Evolutionary conservation across 2,113 vertebrate species (phyloP), one percentile per base, ranked within the genome.

Genomic region (Ovis canadensis): DNA sequence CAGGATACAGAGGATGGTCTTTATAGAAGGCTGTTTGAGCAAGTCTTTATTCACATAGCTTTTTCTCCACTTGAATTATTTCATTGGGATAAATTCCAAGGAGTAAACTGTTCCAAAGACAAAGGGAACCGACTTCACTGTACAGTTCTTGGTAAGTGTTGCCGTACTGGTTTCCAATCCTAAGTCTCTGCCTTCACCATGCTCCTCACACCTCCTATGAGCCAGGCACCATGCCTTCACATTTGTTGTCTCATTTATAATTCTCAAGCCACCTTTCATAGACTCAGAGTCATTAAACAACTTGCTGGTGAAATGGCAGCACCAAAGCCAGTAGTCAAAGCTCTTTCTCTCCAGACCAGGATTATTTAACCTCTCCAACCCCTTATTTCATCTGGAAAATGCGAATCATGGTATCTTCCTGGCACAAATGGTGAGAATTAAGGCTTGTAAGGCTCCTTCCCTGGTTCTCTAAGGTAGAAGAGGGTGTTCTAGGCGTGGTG

Each of bases 1-100:
- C 40, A 31, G 17, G 33, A 84, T 33, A 86, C 40, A 97, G 31
- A 96, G 50, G 12, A 84, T 2, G 9, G 27, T 43, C 25, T 92
- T 64, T 78, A 87, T 27, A 88, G 92, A 87, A 40, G 23, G 59
- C 27, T 88, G 40, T 59, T 84, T 50, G 29, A 95, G 43, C 57
- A 97, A 57, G 50, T 82, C 40, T 96, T 71, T 82, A n/a, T 83
- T 93, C 85, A 83, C 59, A 64, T 0, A 83, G 81, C 40, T 54
- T 92, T 84, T 89, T 54, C 23, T 86, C 50, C 94, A 95, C 78
- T 57, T 94, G n/a, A 93, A 88, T 91, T 90, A 85, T 52, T 96
- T 89, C 48, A 94, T 13, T 57, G 54, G 48, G 23, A 87, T 77
- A 96, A 82, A 90, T 52, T 92, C 74, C 87, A 97, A 94, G 29